These are phyloP conservation scores for Nesoenas mayeri DNA, from an alignment of 2,113 vertebrate genomes.

Conservation along the genomic window DNA sequence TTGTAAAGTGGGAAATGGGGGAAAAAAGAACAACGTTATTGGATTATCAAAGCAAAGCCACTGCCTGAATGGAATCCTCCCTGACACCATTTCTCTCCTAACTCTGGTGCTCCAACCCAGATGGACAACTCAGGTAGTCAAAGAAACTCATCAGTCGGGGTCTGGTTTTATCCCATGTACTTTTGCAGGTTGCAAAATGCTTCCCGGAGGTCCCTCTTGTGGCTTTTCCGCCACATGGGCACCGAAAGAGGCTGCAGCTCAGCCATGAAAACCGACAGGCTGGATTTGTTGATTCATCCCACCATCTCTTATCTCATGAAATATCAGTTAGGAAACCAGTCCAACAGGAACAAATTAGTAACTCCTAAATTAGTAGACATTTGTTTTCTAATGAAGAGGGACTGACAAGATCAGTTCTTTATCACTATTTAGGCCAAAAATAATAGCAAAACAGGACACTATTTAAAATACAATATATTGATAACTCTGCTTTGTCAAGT, in stretches of 20 bases:
- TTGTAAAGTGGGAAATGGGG: not conserved
- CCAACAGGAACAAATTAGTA: not conserved
- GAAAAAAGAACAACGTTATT: not conserved
- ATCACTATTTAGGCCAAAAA: not conserved
- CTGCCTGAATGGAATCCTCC: not conserved
- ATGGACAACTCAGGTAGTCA: not conserved
- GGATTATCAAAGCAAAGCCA: not conserved
- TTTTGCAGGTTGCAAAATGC: not conserved
- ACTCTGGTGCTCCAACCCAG: not conserved
- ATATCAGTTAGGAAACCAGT: not conserved
- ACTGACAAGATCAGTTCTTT: not conserved
- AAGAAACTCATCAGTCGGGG: not conserved
- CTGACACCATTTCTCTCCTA: not conserved
- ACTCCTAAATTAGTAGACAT: not conserved
- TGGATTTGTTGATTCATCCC: not conserved
- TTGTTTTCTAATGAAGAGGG: not conserved
- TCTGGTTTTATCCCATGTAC: not conserved
- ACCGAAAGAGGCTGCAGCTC: not conserved
- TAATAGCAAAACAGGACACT: not conserved
- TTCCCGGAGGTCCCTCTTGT: conserved; percentile 45
- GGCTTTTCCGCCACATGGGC: not conserved
- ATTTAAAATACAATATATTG: not conserved
- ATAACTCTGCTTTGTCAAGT: not conserved
- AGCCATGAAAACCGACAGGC: not conserved
- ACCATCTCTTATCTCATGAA: not conserved